Conservation (phyloP, 2,888 invertebrate genomes). For the Philereme transversata region DNA sequence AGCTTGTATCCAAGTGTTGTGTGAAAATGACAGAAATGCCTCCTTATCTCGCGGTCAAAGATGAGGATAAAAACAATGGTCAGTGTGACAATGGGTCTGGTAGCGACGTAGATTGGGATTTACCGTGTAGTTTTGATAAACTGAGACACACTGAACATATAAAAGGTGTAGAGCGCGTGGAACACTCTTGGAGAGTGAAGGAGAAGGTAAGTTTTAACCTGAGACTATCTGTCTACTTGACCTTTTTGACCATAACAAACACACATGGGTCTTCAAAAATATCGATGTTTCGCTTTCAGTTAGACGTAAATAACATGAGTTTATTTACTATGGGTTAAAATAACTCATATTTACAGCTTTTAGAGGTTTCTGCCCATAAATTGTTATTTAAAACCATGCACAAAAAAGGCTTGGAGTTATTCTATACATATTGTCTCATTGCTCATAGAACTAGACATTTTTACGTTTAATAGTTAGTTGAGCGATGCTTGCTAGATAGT, state of each 20-base stretch:
- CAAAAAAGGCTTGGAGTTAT: no score
- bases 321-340: no score
- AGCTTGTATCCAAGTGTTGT: constrained; percentile 58
- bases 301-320: no score
- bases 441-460: no score
- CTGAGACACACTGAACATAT: constrained; percentile 83
- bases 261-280: constrained; percentile 61
- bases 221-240: background rate
- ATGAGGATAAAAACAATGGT: constrained; percentile 73
- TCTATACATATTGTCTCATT: no score
- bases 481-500: no score
- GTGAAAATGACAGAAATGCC: constrained; percentile 82
- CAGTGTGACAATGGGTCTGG: constrained; percentile 70
- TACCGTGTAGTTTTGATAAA: constrained; percentile 89
- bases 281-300: background rate
- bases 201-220: constrained; percentile 87
- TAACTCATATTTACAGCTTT: no score
- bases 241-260: constrained; percentile 56
- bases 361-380: no score
- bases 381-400: no score
- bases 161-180: constrained; percentile 85
- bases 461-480: no score
- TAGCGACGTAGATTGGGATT: constrained; percentile 85
- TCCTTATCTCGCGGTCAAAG: constrained; percentile 77
- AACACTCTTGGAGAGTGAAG: constrained; percentile 96